Evolutionary conservation across 2,797 vertebrate genomes (phyloP).

Genomic region (Anas georgica): DNA sequence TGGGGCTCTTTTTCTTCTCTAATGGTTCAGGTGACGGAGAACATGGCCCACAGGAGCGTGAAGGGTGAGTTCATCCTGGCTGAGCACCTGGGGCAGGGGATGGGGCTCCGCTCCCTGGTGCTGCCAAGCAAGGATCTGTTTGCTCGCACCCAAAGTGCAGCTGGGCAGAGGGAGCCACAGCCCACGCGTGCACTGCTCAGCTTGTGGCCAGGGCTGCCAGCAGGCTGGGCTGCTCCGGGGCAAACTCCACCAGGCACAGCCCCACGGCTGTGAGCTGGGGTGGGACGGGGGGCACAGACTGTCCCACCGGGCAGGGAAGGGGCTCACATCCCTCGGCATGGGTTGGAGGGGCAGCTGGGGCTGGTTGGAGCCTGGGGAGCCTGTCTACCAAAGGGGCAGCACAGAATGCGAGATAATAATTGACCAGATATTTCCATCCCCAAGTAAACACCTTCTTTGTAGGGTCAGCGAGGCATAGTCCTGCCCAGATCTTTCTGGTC

Average conservation of each 20-base stretch:
- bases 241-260: neutral
- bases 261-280: neutral
- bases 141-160: neutral
- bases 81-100: neutral
- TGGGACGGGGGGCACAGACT: neutral
- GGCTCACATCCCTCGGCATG: rapidly evolving
- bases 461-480: neutral
- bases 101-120: rapidly evolving
- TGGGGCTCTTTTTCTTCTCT: neutral
- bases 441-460: neutral
- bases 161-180: neutral
- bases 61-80: slow-evolving; percentile 77
- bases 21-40: slow-evolving; percentile 83
- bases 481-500: neutral
- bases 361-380: neutral
- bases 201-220: neutral
- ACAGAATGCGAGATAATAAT: neutral
- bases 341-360: rapidly evolving
- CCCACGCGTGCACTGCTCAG: neutral
- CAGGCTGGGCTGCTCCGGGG: rapidly evolving
- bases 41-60: slow-evolving; percentile 80
- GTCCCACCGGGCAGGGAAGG: neutral
- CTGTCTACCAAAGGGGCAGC: neutral
- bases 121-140: neutral
- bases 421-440: neutral